Percentiles rank a stretch among this genome's conserved stretches.
These are phyloP conservation scores for Amphipyra berbera DNA, from an alignment of 2,888 invertebrate genomes.

Conservation along the genomic window DNA sequence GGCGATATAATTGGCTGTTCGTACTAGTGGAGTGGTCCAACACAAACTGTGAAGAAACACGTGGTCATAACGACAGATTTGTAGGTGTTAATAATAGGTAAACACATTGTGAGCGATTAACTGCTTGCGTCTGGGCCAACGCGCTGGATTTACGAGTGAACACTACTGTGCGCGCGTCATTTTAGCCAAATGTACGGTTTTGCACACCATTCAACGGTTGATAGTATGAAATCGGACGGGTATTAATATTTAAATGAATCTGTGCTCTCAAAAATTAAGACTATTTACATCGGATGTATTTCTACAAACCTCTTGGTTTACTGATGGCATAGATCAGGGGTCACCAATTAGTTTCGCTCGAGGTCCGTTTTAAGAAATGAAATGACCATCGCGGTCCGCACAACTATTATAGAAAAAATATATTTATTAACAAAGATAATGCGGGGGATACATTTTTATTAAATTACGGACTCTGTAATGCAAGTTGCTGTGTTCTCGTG, in stretches of 20 bases:
- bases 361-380: no score
- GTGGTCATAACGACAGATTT: constrained; percentile 63
- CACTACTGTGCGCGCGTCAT: constrained; percentile 48
- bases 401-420: no score
- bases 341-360: no score
- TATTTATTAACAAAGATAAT: no score
- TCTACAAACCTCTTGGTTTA: no score
- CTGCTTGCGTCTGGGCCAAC: constrained; percentile 63
- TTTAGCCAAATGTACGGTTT: constrained; percentile 55
- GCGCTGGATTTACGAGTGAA: constrained; percentile 60
- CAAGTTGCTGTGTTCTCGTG: no score
- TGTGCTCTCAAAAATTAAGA: not conserved
- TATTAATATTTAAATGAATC: not conserved
- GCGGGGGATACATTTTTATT: no score
- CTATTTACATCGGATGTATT: not conserved
- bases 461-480: no score
- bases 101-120: constrained; percentile 68
- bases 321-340: no score
- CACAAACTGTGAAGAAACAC: constrained; percentile 47
- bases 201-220: constrained; percentile 41
- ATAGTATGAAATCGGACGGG: constrained; percentile 14
- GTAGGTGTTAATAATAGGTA: constrained; percentile 69
- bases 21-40: constrained; percentile 15
- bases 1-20: constrained; percentile 21
- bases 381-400: no score